Evolutionary conservation across 2,888 invertebrate species (phyloP).

Genomic region (Sinopyrophorus schimmeli): DNA sequence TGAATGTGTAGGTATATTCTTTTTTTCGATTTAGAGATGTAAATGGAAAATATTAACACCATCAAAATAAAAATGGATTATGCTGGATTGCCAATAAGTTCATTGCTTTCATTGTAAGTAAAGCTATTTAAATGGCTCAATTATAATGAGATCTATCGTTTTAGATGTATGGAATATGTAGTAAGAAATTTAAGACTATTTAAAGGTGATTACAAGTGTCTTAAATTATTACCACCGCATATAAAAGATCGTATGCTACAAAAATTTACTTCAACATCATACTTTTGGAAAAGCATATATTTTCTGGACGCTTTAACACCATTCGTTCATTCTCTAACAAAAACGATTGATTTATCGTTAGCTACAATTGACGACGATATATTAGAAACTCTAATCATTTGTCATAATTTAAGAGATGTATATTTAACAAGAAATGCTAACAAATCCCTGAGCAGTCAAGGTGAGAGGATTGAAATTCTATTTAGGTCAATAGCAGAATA

Average conservation of each 20-base stretch:
- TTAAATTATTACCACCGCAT: slow-evolving; percentile 40
- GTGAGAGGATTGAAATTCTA: slow-evolving; percentile 7
- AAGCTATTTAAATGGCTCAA: background rate
- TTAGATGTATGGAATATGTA: slow-evolving; percentile 38
- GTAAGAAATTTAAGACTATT: slow-evolving; percentile 38
- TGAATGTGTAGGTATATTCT: too few relatives aligned
- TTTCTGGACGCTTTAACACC: slow-evolving; percentile 40
- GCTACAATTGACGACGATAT: slow-evolving; percentile 45
- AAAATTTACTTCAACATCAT: slow-evolving; percentile 39
- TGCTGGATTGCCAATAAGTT: background rate
- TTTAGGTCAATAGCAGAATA: background rate
- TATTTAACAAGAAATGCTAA: slow-evolving; percentile 40
- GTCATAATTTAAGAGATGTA: slow-evolving; percentile 43
- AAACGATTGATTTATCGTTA: slow-evolving; percentile 45
- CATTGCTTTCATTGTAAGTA: background rate
- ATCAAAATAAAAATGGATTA: too few relatives aligned
- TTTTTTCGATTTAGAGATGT: too few relatives aligned
- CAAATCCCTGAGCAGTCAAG: slow-evolving; percentile 10
- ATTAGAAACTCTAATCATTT: slow-evolving; percentile 41
- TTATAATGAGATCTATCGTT: background rate
- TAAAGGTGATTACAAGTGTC: slow-evolving; percentile 29
- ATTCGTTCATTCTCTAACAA: slow-evolving; percentile 43
- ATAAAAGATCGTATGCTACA: slow-evolving; percentile 46
- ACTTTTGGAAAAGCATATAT: slow-evolving; percentile 40
- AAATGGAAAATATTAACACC: too few relatives aligned